Evolutionary conservation across 2,113 vertebrate species (phyloP), one percentile per base, ranked within the genome.

Genomic region (Capra hircus): DNA sequence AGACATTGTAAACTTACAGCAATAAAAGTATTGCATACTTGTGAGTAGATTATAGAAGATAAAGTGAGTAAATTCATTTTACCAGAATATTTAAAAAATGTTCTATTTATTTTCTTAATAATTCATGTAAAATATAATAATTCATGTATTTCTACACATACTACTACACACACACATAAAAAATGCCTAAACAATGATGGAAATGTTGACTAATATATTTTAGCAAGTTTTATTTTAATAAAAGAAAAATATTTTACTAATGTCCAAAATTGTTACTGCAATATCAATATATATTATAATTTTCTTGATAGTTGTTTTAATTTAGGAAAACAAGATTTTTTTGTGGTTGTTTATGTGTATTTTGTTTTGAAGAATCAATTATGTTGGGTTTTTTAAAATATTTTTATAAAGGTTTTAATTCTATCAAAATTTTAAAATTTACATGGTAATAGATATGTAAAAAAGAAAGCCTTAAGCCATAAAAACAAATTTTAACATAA

Each of bases 341-440:
- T 67, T 43, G 21, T 78, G 25, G 40, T 64, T 86, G 10, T 52
- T 94, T 93, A 36, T 71, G 8, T 92, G 8, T 80, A 52, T 90
- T 92, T 97, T 93, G 30, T 88, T 96, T 92, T 93, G 87, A 85
- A 62, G 13, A 96, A 80, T 64, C 55, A 96, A 5, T 82, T 83
- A n/a, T 52, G 3, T 93, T 86, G 59, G 0, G 36, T 16, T 62
- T 52, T 81, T 97, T 27, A 5, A 52, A 6, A 53, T 74, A 77
- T 53, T 91, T 92, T 67, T 60, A 25, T 28, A 85, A 43, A 93
- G 3, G 3, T 89, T 91, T 95, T 71, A 74, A 77, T 96, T 91
- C 40, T 91, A 45, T 74, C 57, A 85, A 85, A 71, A 28, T 3
- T 53, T 45, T 94, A n/a, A 23, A 52, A 95, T 77, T 83, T 92